Evolutionary conservation across 64 coral and sea anemone genomes (phyloP), one percentile per base, ranked within the genome.

Genomic region (Stichodactyla mertensii): DNA sequence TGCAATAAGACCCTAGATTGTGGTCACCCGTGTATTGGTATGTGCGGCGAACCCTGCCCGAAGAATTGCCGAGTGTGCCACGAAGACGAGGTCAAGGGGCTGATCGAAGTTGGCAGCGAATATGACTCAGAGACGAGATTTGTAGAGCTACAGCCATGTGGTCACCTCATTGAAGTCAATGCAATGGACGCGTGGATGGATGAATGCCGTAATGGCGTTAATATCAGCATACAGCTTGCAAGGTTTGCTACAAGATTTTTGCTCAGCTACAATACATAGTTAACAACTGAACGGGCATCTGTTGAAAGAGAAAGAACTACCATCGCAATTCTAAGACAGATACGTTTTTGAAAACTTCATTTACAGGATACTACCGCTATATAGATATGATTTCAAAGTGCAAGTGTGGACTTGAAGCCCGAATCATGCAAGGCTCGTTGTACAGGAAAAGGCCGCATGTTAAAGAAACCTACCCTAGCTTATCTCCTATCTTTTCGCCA

Each of bases 41-140:
- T 96, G 10, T 96, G 94, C 23, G 94, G 94, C 2, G 94, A 96
- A 80, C 7, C 23, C 6, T 96, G 94, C 61, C 94, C 94, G 0
- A 77, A 82, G 18, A 61, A 84, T 18, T 98, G 95, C 81, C 87
- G 92, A 77, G 78, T 83, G 22, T 98, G 95, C 69, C 36, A 98
- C 51, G 83, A 94, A 59, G 84, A 94, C 52, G 95, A 98, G 16
- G 55, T 94, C 7, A 91, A 66, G 7, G 74, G 84, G 83, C 83
- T 91, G 86, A 86, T 92, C 10, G 86, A 91, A 51, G 83, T 92
- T 57, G 94, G 91, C 54, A 81, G 55, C 51, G 91, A 93, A 84
- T 87, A 90, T 53, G 85, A 92, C 1, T n/a, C 79, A 51, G 78
- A 92, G 8, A 91, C 90, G 55, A 60, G 91, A 56, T 97, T 92